Base-by-base conservation (phyloP, 1,140 invertebrate species). In the Arctopsyche grandis region DNA sequence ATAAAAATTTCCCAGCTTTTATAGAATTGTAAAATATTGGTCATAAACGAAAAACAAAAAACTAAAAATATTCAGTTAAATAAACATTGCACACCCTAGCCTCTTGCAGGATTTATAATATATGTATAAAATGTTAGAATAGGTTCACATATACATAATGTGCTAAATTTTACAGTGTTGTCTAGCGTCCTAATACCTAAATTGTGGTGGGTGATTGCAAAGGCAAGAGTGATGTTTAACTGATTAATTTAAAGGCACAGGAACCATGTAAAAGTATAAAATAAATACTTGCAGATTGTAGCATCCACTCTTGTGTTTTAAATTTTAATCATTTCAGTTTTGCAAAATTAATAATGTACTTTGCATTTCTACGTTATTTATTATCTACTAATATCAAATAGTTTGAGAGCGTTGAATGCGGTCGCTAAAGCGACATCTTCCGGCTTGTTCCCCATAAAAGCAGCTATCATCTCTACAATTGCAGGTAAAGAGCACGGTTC, bases 401-500 rank as follows among this genome's bases (percentile, higher is more conserved):
- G 86, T 89, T 97, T 97, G 43, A 98, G 89, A 78, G 97, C 96
- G 89, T 97, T 98, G 84, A 96, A 97, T 69, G 97, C 96, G 9
- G 97, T 98, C 46, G 95, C 93, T 76, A 98, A 88, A 0, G 97
- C 97, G 16, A 98, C 94, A 86, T 98, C 96, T 86, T 97, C 95
- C 0, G 96, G 94, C 38, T 91, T 91, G 85, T 93, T 94, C 74
- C 92, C 91, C 89, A 97, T 93, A 85, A 97, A 97, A 26, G 95
- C 96, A 21, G 97, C 96, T 79, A 98, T 93, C 91, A 98, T 94
- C 88, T 99, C 97, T 16, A 98, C 94, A 70, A 97, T 95, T 38
- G 95, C 95, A 14, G 97, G 96, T 75, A 98, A 88, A 16, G 96
- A 96, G 88, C 97, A 98, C 0, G 97, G 97, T 88, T 99, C 97